Percentiles rank a stretch among this genome's conserved stretches.
Evolutionary conservation across 2,113 vertebrate genomes (phyloP).

Genomic region (Odobenus rosmarus): DNA sequence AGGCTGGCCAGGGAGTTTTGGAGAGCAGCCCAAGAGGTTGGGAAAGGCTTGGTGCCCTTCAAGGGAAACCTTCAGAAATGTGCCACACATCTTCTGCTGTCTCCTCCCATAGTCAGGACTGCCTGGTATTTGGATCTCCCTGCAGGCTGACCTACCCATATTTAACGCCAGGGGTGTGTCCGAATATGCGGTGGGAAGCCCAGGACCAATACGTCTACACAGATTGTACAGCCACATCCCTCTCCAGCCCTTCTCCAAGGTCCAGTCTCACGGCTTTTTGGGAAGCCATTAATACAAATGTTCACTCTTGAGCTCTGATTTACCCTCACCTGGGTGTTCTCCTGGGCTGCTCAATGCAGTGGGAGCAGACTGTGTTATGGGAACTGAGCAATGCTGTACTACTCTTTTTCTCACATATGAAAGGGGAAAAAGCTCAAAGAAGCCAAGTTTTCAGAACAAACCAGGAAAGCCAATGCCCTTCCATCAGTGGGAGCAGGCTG

Average conservation of each 20-base stretch:
- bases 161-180: neutral
- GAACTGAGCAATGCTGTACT: neutral
- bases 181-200: neutral
- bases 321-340: neutral
- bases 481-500: neutral
- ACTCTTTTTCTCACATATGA: neutral
- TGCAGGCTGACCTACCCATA: neutral
- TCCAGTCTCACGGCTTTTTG: neutral
- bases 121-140: neutral
- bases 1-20: neutral
- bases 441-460: neutral
- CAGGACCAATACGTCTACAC: neutral
- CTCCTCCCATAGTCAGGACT: neutral
- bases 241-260: neutral
- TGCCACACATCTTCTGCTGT: neutral
- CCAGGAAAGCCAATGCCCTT: neutral
- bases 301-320: conserved; percentile 25
- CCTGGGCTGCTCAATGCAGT: neutral
- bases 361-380: conserved; percentile 26
- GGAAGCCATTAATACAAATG: conserved; percentile 6
- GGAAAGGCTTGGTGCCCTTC: neutral
- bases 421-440: neutral
- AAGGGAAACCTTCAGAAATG: neutral
- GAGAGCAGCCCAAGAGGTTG: neutral
- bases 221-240: neutral